These are phyloP conservation scores for Himalopsyche anomala DNA, from an alignment of 2,888 invertebrate species.

Conservation along the genomic window DNA sequence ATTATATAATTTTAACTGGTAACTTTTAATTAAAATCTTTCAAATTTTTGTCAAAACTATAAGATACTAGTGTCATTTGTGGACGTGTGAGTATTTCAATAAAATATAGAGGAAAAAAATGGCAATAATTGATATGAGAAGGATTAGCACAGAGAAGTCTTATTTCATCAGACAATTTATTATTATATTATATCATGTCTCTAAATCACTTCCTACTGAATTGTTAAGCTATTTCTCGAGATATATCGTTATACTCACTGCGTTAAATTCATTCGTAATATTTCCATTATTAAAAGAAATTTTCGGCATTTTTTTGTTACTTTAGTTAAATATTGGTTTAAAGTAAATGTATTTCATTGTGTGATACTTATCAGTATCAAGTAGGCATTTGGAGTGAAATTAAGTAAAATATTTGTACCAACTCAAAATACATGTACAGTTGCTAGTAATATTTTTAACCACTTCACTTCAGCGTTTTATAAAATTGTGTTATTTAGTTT, in stretches of 20 bases:
- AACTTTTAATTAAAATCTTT: no score
- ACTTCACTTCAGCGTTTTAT: slow-evolving; percentile 46
- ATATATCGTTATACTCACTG: no score
- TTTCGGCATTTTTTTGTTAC: not conserved
- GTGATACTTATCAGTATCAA: slow-evolving; percentile 61
- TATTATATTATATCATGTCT: no score
- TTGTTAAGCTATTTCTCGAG: no score
- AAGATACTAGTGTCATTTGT: no score
- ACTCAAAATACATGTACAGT: slow-evolving; percentile 35
- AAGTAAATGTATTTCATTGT: slow-evolving; percentile 44
- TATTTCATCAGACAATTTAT: no score
- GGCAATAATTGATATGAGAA: no score
- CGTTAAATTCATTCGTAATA: not conserved
- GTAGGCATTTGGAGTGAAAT: slow-evolving; percentile 44
- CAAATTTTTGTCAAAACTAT: no score
- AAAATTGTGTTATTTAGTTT: slow-evolving; percentile 58
- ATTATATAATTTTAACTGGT: not conserved
- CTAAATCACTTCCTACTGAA: no score
- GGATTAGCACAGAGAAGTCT: no score
- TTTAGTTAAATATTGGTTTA: slow-evolving; percentile 18
- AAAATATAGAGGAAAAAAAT: no score
- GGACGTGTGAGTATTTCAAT: no score
- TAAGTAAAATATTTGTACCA: slow-evolving; percentile 45
- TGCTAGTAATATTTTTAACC: slow-evolving; percentile 44
- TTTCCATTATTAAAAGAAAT: not conserved